Evolutionary conservation across 2,797 vertebrate species (phyloP).

Genomic region (Carduelis carduelis): DNA sequence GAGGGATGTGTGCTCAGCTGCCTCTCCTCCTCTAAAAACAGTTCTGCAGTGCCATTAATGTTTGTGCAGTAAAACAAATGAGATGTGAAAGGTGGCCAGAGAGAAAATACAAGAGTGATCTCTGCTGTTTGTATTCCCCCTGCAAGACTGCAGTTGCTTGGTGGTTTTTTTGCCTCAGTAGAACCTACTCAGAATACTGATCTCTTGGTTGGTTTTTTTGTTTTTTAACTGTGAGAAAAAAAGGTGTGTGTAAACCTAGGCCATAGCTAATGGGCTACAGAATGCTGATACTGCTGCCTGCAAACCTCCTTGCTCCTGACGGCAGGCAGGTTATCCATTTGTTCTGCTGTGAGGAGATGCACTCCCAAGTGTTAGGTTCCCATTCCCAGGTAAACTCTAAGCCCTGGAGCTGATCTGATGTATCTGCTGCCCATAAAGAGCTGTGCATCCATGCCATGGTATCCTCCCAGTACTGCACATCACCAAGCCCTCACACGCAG

Average conservation of each 20-base stretch:
- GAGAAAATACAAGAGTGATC: neutral
- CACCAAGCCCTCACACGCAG: fast-evolving
- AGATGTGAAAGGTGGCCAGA: neutral
- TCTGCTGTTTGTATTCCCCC: neutral
- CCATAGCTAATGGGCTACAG: neutral
- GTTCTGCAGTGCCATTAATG: neutral
- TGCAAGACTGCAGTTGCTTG: neutral
- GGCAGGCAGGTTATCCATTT: neutral
- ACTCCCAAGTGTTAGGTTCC: neutral
- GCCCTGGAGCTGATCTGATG: neutral
- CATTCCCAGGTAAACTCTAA: neutral
- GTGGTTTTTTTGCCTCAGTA: neutral
- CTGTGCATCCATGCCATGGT: neutral
- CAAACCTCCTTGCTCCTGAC: neutral
- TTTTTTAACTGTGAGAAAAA: neutral
- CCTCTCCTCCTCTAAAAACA: neutral
- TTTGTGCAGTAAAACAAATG: neutral
- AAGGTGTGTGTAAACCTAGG: neutral
- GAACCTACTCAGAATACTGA: conserved; percentile 9
- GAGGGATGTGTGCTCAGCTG: fast-evolving
- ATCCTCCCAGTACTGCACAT: neutral
- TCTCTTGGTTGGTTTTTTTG: neutral
- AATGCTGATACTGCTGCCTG: neutral
- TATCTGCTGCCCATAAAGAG: neutral
- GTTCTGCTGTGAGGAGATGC: neutral